Conservation (phyloP, 2,113 vertebrate genomes). For the Cyanoderma ruficeps region DNA sequence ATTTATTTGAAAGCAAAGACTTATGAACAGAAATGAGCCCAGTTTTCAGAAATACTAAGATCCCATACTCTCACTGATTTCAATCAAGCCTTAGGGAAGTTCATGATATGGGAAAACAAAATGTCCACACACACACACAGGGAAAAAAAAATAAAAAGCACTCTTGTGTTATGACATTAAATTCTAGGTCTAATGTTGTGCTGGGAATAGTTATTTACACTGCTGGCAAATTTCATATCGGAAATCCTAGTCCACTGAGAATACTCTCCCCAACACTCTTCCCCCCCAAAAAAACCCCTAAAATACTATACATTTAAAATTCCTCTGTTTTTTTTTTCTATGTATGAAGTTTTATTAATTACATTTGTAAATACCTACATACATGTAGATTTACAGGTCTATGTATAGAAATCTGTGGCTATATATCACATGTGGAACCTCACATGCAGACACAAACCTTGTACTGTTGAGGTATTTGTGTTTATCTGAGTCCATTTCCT, state of each 20-base stretch:
- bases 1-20: not conserved
- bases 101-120: conserved; percentile 65
- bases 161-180: conserved; percentile 78
- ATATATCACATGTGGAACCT: not conserved
- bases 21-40: not conserved
- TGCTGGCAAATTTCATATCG: conserved; percentile 79
- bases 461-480: not conserved
- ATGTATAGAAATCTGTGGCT: not conserved
- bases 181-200: conserved; percentile 78
- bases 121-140: conserved; percentile 14
- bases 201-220: conserved; percentile 84
- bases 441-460: not conserved
- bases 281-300: not conserved
- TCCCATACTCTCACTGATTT: not conserved
- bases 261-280: conserved; percentile 50
- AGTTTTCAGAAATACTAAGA: not conserved
- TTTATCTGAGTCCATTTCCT: not conserved
- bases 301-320: conserved; percentile 61
- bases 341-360: conserved; percentile 2
- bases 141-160: not conserved
- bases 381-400: not conserved
- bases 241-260: conserved; percentile 75
- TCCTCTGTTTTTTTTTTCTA: conserved; percentile 23
- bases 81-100: conserved; percentile 37
- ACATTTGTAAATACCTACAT: not conserved